A percentile compares a stretch with the other conserved stretches of the same genome.
phyloP scores from a whole-genome alignment of 2,113 vertebrate genomes.

The Phylloscopus whistleri region DNA sequence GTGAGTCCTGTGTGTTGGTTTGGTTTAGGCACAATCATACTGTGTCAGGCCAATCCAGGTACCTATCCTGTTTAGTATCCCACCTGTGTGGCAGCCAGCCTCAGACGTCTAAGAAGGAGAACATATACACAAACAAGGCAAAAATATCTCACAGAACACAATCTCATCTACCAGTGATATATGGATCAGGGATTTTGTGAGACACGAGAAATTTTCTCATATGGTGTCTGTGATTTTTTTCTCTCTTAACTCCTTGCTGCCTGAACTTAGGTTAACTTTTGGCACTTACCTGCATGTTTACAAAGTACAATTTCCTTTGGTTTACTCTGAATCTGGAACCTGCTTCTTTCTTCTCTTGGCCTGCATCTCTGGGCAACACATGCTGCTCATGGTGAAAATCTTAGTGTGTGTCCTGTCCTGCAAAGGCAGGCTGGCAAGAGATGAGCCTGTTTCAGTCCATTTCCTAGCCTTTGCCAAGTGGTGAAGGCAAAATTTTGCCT shows the following conservation, averaged over 20 bases:
- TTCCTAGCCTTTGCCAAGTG: background rate
- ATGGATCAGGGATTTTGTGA: background rate
- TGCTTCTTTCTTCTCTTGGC: background rate
- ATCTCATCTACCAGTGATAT: background rate
- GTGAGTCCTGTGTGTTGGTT: background rate
- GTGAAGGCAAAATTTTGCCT: background rate
- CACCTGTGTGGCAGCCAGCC: background rate
- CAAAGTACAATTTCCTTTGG: background rate
- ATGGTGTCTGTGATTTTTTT: background rate
- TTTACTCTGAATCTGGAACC: background rate
- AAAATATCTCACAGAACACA: background rate
- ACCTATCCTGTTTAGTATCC: fast-evolving
- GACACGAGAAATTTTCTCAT: background rate
- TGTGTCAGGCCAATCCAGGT: background rate
- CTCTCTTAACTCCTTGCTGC: background rate
- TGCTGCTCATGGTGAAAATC: background rate
- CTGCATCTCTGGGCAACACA: background rate
- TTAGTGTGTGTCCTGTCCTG: background rate
- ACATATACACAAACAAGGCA: background rate
- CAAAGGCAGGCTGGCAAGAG: background rate
- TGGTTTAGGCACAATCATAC: background rate
- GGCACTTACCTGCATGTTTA: background rate
- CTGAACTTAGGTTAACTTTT: background rate
- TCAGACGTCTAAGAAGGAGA: background rate
- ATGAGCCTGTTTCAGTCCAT: background rate